phyloP scores from a whole-genome alignment of 2,797 vertebrate genomes.

The Ceyx erithaca region DNA sequence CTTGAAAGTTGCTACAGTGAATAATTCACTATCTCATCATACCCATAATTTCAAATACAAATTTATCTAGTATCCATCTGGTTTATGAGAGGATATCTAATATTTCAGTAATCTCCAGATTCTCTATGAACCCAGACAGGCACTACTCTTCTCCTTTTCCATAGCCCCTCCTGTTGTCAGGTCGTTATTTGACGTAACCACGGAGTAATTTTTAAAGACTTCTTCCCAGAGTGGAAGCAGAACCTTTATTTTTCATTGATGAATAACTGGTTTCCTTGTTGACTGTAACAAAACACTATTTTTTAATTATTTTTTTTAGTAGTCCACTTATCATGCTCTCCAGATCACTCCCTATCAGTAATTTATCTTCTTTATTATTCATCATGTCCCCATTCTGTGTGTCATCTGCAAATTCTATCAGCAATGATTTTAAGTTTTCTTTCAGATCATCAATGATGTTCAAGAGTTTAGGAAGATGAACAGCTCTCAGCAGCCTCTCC shows the following conservation, averaged over 20 bases:
- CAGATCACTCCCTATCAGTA: not conserved
- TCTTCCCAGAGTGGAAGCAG: not conserved
- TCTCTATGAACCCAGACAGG: not conserved
- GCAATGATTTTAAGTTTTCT: not conserved
- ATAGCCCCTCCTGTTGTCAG: not conserved
- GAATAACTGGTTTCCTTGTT: not conserved
- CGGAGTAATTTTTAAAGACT: not conserved
- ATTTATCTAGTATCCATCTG: not conserved
- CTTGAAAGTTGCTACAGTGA: not conserved
- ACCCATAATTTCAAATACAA: not conserved
- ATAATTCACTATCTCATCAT: not conserved
- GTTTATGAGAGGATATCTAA: not conserved
- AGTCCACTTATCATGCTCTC: not conserved
- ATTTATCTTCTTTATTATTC: not conserved
- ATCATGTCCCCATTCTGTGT: not conserved
- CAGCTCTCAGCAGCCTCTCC: not conserved
- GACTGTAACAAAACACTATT: not conserved
- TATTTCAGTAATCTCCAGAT: not conserved
- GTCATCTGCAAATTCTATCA: not conserved
- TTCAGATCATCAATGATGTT: not conserved
- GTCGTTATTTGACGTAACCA: not conserved
- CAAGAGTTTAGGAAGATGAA: not conserved
- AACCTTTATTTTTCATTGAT: not conserved
- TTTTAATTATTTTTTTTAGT: not conserved
- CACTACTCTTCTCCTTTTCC: not conserved